phyloP scores from a whole-genome alignment of 1,140 invertebrate genomes.

The Cephus cinctus region DNA sequence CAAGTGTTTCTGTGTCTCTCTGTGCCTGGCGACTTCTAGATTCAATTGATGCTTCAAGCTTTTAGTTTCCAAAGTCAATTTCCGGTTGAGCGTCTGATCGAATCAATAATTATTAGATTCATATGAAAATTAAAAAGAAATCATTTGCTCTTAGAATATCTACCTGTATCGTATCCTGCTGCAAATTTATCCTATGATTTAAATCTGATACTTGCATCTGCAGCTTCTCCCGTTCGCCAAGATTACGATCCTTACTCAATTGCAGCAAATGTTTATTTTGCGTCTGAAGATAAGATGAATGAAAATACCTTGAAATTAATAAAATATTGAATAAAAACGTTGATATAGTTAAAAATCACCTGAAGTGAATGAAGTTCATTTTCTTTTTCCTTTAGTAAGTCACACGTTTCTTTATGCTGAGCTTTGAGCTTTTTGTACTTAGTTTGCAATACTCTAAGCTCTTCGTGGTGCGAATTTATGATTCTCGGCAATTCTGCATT shows the following conservation, averaged over 20 bases:
- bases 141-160: slow-evolving; percentile 8
- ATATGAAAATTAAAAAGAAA: not conserved
- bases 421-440: slow-evolving; percentile 68
- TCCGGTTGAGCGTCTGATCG: slow-evolving; percentile 61
- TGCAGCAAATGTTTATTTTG: slow-evolving; percentile 69
- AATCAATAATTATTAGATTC: not conserved
- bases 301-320: not conserved
- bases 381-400: slow-evolving; percentile 68
- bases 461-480: slow-evolving; percentile 72
- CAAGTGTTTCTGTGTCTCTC: slow-evolving; percentile 68
- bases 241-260: slow-evolving; percentile 70
- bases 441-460: slow-evolving; percentile 69
- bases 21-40: slow-evolving; percentile 67
- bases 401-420: slow-evolving; percentile 61
- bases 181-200: slow-evolving; percentile 63
- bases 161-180: slow-evolving; percentile 68
- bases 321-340: not conserved
- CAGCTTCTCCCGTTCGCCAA: slow-evolving; percentile 71
- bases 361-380: slow-evolving; percentile 61
- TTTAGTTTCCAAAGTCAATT: slow-evolving; percentile 69
- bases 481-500: slow-evolving; percentile 72
- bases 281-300: slow-evolving; percentile 25
- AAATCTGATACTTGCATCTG: slow-evolving; percentile 64
- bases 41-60: slow-evolving; percentile 70
- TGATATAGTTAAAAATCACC: slow-evolving; percentile 38